phyloP scores from a whole-genome alignment of 1,140 invertebrate genomes.

The Akabosia matsudoensis region DNA sequence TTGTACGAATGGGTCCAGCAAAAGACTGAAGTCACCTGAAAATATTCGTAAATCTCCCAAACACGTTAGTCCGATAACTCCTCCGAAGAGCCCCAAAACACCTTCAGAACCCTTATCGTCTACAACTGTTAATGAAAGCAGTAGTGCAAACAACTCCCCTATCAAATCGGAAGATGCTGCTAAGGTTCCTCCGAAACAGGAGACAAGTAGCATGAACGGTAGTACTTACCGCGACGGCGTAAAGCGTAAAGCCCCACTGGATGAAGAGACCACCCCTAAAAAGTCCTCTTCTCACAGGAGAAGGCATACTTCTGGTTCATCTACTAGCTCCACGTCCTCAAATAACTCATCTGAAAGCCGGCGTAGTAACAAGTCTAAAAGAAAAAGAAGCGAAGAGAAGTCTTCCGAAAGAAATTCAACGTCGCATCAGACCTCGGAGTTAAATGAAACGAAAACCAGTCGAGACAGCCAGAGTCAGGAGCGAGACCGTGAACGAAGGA shows the following conservation, averaged over 20 bases:
- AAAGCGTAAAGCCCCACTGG: neutral
- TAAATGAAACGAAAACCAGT: neutral
- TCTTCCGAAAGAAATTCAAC: neutral
- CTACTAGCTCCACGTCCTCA: neutral
- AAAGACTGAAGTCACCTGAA: conserved; percentile 17
- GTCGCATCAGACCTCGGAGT: neutral
- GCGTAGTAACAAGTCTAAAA: neutral
- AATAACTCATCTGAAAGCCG: neutral
- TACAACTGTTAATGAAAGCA: neutral
- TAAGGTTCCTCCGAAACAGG: neutral
- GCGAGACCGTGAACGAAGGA: neutral
- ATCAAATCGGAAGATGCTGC: neutral
- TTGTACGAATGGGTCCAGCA: neutral
- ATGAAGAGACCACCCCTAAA: neutral
- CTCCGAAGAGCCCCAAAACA: conserved; percentile 1
- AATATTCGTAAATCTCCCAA: neutral
- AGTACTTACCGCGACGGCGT: neutral
- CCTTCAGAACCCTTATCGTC: neutral
- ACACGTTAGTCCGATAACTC: neutral
- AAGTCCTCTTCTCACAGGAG: neutral
- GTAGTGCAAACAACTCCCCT: no score
- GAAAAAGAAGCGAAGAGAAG: neutral
- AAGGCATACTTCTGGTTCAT: neutral
- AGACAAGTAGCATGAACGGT: neutral
- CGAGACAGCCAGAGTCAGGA: conserved; percentile 7